Percentiles rank a stretch among this genome's conserved stretches.
phyloP scores from a whole-genome alignment of 2,888 invertebrate genomes.

The Frankliniella fusca region DNA sequence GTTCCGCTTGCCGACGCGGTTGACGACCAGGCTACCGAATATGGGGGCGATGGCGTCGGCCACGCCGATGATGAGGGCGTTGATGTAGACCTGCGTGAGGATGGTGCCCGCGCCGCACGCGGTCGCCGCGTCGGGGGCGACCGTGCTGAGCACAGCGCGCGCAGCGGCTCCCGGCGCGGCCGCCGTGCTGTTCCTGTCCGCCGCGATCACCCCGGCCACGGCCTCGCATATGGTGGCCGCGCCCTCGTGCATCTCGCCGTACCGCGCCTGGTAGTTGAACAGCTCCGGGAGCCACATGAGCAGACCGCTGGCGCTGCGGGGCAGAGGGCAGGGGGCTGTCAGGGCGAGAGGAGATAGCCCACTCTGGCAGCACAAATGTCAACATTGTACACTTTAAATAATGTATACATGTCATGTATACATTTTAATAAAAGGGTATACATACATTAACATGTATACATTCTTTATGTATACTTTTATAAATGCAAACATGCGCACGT shows the following conservation, averaged over 20 bases:
- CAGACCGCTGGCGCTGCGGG: constrained; percentile 35
- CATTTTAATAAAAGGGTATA: too few relatives aligned
- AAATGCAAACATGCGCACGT: too few relatives aligned
- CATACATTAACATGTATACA: too few relatives aligned
- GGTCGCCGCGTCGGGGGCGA: not conserved
- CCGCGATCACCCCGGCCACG: not conserved
- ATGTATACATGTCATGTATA: too few relatives aligned
- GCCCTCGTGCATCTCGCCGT: constrained; percentile 31
- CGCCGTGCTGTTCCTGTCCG: not conserved
- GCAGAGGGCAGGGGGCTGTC: not conserved
- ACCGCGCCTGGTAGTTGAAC: constrained; percentile 36
- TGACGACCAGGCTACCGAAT: constrained; percentile 47
- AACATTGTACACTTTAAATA: too few relatives aligned
- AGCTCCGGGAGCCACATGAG: constrained; percentile 37
- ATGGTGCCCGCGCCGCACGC: not conserved
- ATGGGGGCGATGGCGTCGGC: constrained; percentile 44
- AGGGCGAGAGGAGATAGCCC: too few relatives aligned
- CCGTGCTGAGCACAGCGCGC: not conserved
- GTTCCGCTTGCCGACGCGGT: constrained; percentile 55
- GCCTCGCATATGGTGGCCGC: constrained; percentile 34
- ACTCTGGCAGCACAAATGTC: too few relatives aligned
- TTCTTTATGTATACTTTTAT: too few relatives aligned
- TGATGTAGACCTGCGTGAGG: constrained; percentile 11
- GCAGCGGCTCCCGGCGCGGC: not conserved
- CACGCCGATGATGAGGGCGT: constrained; percentile 43